Percentiles rank a stretch among this genome's conserved stretches.
These are phyloP conservation scores for Athene cunicularia DNA, from an alignment of 2,113 vertebrate species.

Conservation along the genomic window DNA sequence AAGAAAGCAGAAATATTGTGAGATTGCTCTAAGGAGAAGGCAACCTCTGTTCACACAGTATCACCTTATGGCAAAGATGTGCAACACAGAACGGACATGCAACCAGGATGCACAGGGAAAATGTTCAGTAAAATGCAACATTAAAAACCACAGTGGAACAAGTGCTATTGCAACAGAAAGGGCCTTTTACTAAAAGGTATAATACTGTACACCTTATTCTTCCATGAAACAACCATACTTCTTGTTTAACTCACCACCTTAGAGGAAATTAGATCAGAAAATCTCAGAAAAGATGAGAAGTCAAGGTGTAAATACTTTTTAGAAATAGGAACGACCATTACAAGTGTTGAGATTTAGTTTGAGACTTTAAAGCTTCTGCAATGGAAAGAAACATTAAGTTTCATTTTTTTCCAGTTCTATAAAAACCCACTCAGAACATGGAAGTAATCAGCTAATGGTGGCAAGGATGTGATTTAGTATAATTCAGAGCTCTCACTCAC, in stretches of 20 bases:
- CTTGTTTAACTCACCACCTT: not conserved
- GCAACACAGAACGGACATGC: not conserved
- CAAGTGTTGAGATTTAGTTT: not conserved
- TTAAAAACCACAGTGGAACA: not conserved
- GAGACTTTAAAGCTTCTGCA: slow-evolving; percentile 25
- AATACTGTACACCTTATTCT: not conserved
- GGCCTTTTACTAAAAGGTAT: not conserved
- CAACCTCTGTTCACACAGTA: not conserved
- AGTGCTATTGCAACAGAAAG: not conserved
- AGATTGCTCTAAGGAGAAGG: not conserved
- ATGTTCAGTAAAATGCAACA: not conserved
- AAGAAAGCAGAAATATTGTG: not conserved
- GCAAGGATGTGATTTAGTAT: slow-evolving; percentile 59
- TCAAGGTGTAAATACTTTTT: slow-evolving; percentile 7
- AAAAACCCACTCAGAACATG: slow-evolving; percentile 59
- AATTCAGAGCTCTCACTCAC: slow-evolving; percentile 66
- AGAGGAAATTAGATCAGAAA: not conserved
- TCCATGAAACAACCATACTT: not conserved
- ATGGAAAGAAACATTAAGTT: not conserved
- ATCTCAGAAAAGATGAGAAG: slow-evolving; percentile 33
- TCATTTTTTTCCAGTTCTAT: slow-evolving; percentile 31
- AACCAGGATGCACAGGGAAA: not conserved
- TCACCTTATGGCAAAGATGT: not conserved
- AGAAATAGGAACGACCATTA: slow-evolving; percentile 12
- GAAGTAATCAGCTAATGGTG: slow-evolving; percentile 79